Conservation (phyloP, 2,888 invertebrate genomes). For the Dorcus parallelipipedus region DNA sequence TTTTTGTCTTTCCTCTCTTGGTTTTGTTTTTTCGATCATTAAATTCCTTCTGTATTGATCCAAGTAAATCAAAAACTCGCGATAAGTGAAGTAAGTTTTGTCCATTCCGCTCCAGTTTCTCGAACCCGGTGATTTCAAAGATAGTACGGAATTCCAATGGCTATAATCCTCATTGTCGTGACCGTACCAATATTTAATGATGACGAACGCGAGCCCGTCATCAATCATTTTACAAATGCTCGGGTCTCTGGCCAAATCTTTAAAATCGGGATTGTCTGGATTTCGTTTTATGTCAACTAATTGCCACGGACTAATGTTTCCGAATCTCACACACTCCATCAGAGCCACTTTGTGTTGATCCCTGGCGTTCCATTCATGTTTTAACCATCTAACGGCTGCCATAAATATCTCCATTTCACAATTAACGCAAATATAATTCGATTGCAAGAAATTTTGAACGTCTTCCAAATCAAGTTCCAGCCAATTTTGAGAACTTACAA, state of each 20-base stretch:
- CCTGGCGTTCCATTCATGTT: conserved; percentile 65
- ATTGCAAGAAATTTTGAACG: conserved; percentile 63
- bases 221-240: conserved; percentile 75
- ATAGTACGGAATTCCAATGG: conserved; percentile 67
- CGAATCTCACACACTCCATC: conserved; percentile 71
- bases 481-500: conserved; percentile 74
- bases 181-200: conserved; percentile 74
- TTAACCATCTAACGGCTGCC: conserved; percentile 77
- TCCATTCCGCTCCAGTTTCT: conserved; percentile 69
- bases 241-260: conserved; percentile 63
- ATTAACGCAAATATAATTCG: conserved; percentile 72
- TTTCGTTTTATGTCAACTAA: conserved; percentile 74
- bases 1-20: conserved; percentile 23
- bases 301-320: conserved; percentile 76
- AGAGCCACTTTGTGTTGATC: conserved; percentile 58
- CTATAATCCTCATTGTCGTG: conserved; percentile 69
- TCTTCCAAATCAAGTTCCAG: conserved; percentile 64
- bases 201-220: conserved; percentile 77
- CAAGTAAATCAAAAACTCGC: conserved; percentile 64
- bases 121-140: conserved; percentile 66
- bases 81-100: conserved; percentile 68
- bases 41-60: conserved; percentile 59
- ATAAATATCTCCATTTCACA: conserved; percentile 76
- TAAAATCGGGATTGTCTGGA: conserved; percentile 68
- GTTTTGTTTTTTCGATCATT: conserved; percentile 48